phyloP scores from a whole-genome alignment of 2,113 vertebrate species.

The Cacatua alba region DNA sequence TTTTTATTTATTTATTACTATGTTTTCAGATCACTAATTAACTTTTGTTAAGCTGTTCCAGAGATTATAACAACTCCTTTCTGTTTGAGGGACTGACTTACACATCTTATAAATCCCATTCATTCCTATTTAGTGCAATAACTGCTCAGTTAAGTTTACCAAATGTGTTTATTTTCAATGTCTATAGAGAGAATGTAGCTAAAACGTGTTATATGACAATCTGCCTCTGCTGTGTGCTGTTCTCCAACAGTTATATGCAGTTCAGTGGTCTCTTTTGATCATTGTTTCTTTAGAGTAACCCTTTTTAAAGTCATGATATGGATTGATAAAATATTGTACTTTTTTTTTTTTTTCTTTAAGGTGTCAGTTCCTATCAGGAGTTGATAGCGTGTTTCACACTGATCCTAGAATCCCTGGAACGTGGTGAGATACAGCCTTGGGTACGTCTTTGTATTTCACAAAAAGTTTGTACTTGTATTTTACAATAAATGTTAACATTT shows the following conservation, averaged over 20 bases:
- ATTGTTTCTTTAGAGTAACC: not conserved
- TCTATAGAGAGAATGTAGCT: not conserved
- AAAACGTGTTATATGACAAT: too few relatives aligned
- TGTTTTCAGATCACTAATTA: not conserved
- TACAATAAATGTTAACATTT: not conserved
- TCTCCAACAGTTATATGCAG: not conserved
- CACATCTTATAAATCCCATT: not conserved
- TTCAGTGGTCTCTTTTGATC: not conserved
- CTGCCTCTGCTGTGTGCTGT: not conserved
- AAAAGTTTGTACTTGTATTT: not conserved
- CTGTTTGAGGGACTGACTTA: not conserved
- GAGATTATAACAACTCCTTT: not conserved
- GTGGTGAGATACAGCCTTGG: constrained; percentile 90
- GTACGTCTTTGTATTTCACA: constrained; percentile 71
- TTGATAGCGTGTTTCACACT: constrained; percentile 84
- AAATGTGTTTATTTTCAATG: not conserved
- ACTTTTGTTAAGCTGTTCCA: not conserved
- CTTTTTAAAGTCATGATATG: not conserved
- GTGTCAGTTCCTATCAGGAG: constrained; percentile 89
- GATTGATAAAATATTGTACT: not conserved
- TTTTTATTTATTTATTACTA: not conserved
- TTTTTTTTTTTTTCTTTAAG: constrained; percentile 65
- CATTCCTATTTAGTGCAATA: not conserved
- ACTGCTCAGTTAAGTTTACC: not conserved
- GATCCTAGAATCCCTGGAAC: constrained; percentile 83